phyloP scores from a whole-genome alignment of 2,888 invertebrate genomes.

The Entomobrya proxima region DNA sequence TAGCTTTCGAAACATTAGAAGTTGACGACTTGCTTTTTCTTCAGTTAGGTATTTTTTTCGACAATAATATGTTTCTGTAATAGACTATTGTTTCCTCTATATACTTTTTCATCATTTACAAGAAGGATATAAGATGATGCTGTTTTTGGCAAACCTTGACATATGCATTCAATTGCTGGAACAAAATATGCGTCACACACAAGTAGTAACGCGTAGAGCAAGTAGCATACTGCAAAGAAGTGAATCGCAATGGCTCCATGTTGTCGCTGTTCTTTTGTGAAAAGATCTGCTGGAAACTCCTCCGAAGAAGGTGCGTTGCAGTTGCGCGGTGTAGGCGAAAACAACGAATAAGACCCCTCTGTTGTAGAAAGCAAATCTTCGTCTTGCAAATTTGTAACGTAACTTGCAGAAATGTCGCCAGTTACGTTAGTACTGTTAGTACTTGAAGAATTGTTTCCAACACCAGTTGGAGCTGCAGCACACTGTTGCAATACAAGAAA shows the following conservation, averaged over 20 bases:
- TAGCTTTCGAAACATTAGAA: no score
- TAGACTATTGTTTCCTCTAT: no score
- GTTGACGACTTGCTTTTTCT: no score
- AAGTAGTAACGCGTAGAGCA: slow-evolving; percentile 82
- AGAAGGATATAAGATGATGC: no score
- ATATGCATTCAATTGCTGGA: slow-evolving; percentile 82
- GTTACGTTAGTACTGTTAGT: not conserved
- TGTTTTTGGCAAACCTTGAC: slow-evolving; percentile 78
- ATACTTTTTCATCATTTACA: no score
- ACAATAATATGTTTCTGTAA: no score
- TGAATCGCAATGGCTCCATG: slow-evolving; percentile 82
- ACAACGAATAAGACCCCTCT: not conserved
- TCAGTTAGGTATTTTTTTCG: no score
- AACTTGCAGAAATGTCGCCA: no score
- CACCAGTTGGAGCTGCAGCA: not conserved
- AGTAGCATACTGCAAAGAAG: slow-evolving; percentile 81
- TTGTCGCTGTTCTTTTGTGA: slow-evolving; percentile 80
- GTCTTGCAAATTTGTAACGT: no score
- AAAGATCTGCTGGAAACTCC: slow-evolving; percentile 82
- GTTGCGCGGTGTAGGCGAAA: slow-evolving; percentile 69
- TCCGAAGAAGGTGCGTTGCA: slow-evolving; percentile 77
- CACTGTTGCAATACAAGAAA: slow-evolving; percentile 19
- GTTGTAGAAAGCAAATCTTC: no score
- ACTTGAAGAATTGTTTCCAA: not conserved
- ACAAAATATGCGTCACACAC: slow-evolving; percentile 85